A percentile compares a stretch with the other conserved stretches of the same genome.
Evolutionary conservation across 2,888 invertebrate species (phyloP).

Genomic region (Syritta pipiens): DNA sequence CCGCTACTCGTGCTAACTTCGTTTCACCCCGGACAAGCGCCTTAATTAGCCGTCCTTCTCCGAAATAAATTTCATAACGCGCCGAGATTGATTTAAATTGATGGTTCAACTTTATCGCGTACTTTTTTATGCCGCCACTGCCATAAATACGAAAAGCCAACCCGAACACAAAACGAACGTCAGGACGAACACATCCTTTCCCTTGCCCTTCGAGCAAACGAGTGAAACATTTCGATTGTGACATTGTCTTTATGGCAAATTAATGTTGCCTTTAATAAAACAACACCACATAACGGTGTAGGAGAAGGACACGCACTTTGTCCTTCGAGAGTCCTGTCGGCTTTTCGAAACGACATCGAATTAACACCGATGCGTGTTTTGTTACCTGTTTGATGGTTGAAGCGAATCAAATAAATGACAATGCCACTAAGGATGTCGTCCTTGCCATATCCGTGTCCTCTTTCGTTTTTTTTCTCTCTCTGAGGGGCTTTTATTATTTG

Average conservation of each 20-base stretch:
- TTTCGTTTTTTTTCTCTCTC: background rate
- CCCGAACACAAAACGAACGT: no score
- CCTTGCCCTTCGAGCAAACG: no score
- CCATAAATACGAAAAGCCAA: constrained; percentile 24
- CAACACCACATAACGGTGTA: constrained; percentile 39
- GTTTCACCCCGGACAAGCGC: no score
- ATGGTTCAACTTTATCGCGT: constrained; percentile 41
- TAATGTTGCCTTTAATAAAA: constrained; percentile 53
- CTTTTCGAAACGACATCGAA: constrained; percentile 14
- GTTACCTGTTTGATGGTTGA: constrained; percentile 50
- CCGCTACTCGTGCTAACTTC: no score
- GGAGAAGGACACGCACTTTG: no score
- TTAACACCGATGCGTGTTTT: constrained; percentile 28
- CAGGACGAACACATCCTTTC: no score
- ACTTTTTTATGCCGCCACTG: background rate
- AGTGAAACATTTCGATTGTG: no score
- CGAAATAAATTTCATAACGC: constrained; percentile 36
- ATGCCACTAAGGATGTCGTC: constrained; percentile 17
- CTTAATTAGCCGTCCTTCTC: constrained; percentile 10
- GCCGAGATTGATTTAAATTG: constrained; percentile 53
- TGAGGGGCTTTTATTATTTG: constrained; percentile 52
- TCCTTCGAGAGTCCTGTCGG: no score
- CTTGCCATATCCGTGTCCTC: background rate
- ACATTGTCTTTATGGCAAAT: constrained; percentile 33
- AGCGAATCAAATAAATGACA: constrained; percentile 46